Conservation (phyloP, 1,140 invertebrate species). For the Ips typographus region DNA sequence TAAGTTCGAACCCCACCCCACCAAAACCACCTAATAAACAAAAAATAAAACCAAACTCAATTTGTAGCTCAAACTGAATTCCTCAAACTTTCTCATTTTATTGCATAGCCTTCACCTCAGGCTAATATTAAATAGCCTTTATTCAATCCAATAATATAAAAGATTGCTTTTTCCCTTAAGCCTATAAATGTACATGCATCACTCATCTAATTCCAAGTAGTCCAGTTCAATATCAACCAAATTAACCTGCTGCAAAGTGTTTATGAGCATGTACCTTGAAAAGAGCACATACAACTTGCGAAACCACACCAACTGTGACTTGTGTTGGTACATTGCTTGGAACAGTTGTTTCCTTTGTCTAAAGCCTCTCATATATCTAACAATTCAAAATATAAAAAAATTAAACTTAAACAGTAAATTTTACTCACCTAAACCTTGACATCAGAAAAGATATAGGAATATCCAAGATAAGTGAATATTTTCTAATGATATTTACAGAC, state of each 20-base stretch:
- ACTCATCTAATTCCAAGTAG: constrained; percentile 67
- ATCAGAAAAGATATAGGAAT: constrained; percentile 74
- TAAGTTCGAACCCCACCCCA: too few species aligned
- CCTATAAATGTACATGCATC: constrained; percentile 4
- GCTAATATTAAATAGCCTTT: too few species aligned
- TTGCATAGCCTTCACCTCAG: too few species aligned
- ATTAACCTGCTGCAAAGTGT: constrained; percentile 75
- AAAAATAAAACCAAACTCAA: too few species aligned
- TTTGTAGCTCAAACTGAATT: too few species aligned
- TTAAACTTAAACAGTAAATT: neutral
- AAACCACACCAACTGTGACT: constrained; percentile 92
- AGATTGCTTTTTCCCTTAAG: too few species aligned
- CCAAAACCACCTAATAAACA: too few species aligned
- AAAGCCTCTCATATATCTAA: constrained; percentile 62
- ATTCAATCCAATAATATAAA: too few species aligned
- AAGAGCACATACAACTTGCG: constrained; percentile 85
- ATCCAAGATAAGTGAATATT: constrained; percentile 84
- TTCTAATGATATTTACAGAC: constrained; percentile 80
- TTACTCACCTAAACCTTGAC: constrained; percentile 70
- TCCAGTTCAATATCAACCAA: constrained; percentile 72
- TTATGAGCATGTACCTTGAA: constrained; percentile 88
- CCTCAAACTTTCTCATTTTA: too few species aligned
- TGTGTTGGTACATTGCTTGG: constrained; percentile 81
- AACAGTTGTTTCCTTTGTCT: constrained; percentile 60
- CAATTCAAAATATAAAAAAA: constrained; percentile 17